Base-by-base conservation (phyloP, 1,140 invertebrate species). In the Drosophila teissieri region DNA sequence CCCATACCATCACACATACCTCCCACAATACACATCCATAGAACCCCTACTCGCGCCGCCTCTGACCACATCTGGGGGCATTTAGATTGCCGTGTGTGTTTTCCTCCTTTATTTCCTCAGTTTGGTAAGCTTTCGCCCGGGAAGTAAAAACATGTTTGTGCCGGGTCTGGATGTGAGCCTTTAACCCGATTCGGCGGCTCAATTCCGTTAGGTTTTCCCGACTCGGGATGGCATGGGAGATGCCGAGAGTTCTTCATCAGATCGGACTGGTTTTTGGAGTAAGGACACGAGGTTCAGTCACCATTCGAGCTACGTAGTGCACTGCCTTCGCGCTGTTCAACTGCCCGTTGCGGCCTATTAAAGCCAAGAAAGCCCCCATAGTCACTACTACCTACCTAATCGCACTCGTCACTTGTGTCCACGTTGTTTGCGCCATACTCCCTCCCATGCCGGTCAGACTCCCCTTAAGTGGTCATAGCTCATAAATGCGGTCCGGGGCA, bases 121-220 rank as follows among this genome's bases (percentile, higher is more conserved):
- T 77, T 74, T 83, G 67, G 67, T 27, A 11, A 52, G 72, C 62
- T 68, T 80, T 76, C 63, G 61, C 65, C 61, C 73, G 74, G 70
- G 63, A 72, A 86, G 78, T 74, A 56, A 76, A 86, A 85, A 85
- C 82, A 82, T 86, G 82, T 86, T 86, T 86, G 75, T 24, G 55
- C 53, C 55, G 31, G 3, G 60, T 64, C 46, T 68, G 60, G 60
- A 52, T 61, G 45, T 52, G 60, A 34, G 60, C 44, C 56, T 58
- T 48, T 44, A 37, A 48, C 56, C 44, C 56, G 31, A 58, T 48
- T 46, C 56, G 56, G 56, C 56, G 22, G 56, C 44, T 15, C 27
- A 51, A 46, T 27, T 65, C 78, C 83, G 83, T 88, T 85, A 85
- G 82, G 61, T 88, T 78, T 81, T 36, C 24, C 22, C 57, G 44